Percentiles rank a stretch among this genome's conserved stretches.
phyloP scores from a whole-genome alignment of 2,113 vertebrate genomes.

The Phylloscopus trochilus region DNA sequence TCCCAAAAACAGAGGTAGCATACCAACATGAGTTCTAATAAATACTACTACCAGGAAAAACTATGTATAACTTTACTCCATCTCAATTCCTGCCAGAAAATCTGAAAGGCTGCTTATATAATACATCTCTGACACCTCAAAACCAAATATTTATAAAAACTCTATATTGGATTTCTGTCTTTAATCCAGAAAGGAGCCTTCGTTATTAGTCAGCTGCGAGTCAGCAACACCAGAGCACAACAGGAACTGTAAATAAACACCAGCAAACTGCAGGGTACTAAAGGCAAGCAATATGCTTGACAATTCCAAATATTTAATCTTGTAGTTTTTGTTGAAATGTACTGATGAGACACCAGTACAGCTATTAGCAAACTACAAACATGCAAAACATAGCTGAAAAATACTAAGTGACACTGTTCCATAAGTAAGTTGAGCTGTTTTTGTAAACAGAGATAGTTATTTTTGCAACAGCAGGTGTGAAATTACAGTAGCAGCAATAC shows the following conservation, averaged over 20 bases:
- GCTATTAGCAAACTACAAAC: neutral
- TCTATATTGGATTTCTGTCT: neutral
- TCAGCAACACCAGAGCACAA: neutral
- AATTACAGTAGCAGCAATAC: constrained; percentile 43
- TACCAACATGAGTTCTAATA: neutral
- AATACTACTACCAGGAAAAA: neutral
- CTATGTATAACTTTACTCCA: neutral
- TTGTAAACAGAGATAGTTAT: constrained; percentile 50
- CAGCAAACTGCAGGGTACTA: neutral
- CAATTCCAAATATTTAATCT: neutral
- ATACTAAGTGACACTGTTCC: constrained; percentile 11
- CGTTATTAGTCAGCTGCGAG: neutral
- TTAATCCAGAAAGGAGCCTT: neutral
- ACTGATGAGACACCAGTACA: neutral
- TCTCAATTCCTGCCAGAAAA: neutral
- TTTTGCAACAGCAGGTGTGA: constrained; percentile 50
- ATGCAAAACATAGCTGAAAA: neutral
- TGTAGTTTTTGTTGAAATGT: neutral
- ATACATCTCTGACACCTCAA: neutral
- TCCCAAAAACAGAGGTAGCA: neutral
- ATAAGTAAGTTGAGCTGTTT: constrained; percentile 42
- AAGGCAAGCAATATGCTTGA: neutral
- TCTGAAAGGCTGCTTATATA: neutral
- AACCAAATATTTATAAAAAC: neutral
- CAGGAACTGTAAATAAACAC: neutral